These are phyloP conservation scores for Conistra vaccinii DNA, from an alignment of 2,888 invertebrate species.

Conservation along the genomic window DNA sequence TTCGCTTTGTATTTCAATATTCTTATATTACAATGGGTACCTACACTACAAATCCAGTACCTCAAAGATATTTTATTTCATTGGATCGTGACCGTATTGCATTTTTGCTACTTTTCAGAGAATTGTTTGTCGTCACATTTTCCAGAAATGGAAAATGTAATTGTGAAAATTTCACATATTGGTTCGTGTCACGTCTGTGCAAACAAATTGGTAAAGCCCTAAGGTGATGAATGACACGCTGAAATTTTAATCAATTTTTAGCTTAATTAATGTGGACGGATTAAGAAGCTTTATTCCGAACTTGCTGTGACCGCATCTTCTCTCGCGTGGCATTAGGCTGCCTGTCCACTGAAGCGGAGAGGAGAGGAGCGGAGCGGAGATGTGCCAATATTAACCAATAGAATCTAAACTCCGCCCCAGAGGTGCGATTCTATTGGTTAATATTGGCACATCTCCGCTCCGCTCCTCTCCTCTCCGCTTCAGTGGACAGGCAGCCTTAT, in stretches of 20 bases:
- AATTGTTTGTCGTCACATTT: neutral
- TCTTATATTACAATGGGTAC: neutral
- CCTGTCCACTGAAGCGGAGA: too few species aligned
- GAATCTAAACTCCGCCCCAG: too few species aligned
- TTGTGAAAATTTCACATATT: neutral
- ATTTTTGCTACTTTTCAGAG: neutral
- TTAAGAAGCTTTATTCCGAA: neutral
- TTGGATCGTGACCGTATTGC: neutral
- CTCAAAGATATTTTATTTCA: neutral
- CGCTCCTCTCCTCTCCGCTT: too few species aligned
- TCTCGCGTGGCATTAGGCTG: too few species aligned
- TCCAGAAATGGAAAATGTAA: neutral
- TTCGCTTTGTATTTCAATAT: neutral
- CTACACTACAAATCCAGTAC: neutral
- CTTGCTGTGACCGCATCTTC: too few species aligned
- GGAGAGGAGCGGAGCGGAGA: too few species aligned
- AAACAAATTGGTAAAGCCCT: constrained; percentile 7
- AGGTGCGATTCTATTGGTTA: too few species aligned
- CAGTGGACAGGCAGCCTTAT: too few species aligned
- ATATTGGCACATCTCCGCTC: too few species aligned
- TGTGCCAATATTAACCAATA: too few species aligned
- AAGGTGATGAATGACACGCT: constrained; percentile 2
- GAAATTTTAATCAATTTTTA: constrained; percentile 31
- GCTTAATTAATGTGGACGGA: neutral
- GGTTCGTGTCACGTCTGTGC: neutral